Conservation (phyloP, 37 sponge, comb jelly and placozoan genomes). For the Eunapius fragilis region DNA sequence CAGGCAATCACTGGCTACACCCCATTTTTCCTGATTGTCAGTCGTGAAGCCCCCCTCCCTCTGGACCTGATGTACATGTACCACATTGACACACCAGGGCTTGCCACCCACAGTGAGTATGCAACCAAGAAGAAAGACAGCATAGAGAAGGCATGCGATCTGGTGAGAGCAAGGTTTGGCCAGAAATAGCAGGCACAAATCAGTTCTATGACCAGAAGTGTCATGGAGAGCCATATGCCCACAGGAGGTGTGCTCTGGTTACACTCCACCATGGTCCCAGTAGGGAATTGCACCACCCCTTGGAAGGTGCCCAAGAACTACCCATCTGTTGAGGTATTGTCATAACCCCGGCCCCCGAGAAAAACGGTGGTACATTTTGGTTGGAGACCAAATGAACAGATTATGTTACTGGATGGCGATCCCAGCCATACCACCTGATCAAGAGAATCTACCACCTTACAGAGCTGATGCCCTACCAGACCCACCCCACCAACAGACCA, state of each 20-base stretch:
- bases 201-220: slow-evolving; percentile 20
- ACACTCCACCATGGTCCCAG: slow-evolving; percentile 32
- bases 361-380: slow-evolving; percentile 54
- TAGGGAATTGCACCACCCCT: slow-evolving; percentile 35
- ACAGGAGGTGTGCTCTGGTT: slow-evolving; percentile 53
- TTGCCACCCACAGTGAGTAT: slow-evolving; percentile 10
- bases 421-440: too few relatives aligned
- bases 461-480: too few relatives aligned
- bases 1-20: too few relatives aligned
- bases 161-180: background rate
- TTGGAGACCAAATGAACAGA: background rate
- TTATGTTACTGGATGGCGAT: too few relatives aligned
- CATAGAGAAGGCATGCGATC: slow-evolving; percentile 20
- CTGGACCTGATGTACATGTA: too few relatives aligned
- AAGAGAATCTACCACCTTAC: too few relatives aligned
- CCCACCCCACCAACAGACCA: too few relatives aligned
- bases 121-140: background rate
- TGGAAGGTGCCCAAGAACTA: slow-evolving; percentile 21
- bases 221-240: slow-evolving; percentile 47
- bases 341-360: background rate
- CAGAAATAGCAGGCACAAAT: background rate
- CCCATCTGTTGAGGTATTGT: background rate
- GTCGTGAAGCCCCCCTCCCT: too few relatives aligned
- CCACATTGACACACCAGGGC: too few relatives aligned
- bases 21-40: too few relatives aligned